These are phyloP conservation scores for Tonatia bakeri DNA, from an alignment of 2,113 vertebrate genomes.

Conservation along the genomic window DNA sequence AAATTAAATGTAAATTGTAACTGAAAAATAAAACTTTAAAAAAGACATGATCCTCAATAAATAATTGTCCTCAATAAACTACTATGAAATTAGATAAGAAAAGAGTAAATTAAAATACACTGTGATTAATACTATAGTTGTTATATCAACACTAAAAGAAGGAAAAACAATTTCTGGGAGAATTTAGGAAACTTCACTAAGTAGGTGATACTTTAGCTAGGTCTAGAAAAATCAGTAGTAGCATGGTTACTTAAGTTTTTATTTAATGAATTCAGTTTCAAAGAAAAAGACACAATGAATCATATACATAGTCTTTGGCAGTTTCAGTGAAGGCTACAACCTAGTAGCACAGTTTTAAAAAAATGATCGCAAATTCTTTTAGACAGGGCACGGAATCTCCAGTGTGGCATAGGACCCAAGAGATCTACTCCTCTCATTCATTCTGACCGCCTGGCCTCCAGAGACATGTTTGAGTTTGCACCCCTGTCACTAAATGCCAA, in stretches of 20 bases:
- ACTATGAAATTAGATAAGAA: background rate
- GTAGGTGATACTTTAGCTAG: background rate
- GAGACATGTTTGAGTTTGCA: background rate
- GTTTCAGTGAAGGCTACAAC: background rate
- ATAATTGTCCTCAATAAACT: slow-evolving; percentile 9
- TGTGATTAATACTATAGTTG: background rate
- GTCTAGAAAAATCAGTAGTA: background rate
- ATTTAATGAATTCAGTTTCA: slow-evolving; percentile 30
- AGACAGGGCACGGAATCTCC: background rate
- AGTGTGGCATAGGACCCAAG: background rate
- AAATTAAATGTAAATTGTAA: background rate
- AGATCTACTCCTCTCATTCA: background rate
- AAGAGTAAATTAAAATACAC: slow-evolving; percentile 19
- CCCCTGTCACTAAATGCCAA: background rate
- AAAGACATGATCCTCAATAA: background rate
- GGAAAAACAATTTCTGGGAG: background rate
- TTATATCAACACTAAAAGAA: background rate
- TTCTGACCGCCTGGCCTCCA: background rate
- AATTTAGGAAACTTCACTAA: background rate
- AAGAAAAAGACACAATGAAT: slow-evolving; percentile 26
- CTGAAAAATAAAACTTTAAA: background rate
- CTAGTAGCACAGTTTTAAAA: background rate
- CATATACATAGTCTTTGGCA: background rate
- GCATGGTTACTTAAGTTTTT: background rate
- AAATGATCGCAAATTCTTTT: background rate